Evolutionary conservation across 2,113 vertebrate genomes (phyloP), one percentile per base, ranked within the genome.

Genomic region (Hemiscyllium ocellatum): DNA sequence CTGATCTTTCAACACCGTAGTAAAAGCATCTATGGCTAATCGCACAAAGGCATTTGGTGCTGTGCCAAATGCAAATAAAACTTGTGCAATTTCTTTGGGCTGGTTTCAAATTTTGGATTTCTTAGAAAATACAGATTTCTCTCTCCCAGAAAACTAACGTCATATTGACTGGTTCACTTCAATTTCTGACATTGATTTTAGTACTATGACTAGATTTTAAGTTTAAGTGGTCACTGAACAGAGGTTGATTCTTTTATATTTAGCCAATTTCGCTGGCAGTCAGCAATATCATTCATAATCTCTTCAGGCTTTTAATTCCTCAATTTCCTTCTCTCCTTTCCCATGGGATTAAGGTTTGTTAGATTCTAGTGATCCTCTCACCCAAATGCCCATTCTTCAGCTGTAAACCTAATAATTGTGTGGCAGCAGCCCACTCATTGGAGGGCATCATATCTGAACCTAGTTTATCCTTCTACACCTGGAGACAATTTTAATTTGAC

Each of bases 81-180:
- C 20, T 20, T 47, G 24, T n/a, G 78, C 65, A 69, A n/a, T 94
- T 94, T 42, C 65, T 70, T 69, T 95, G 94, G 42, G 26, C 22
- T 50, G 22, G 26, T 76, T 95, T 69, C n/a, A 69, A 95, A 42
- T 70, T 95, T 69, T 95, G 93, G 19, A 94, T 70, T 42, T 69
- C 15, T 22, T 29, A 50, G 66, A 26, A 72, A 95, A 50, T 72
- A 26, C 50, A 50, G 37, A 93, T 93, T 93, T 22, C 65, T 8
- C 68, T 72, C 42, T 29, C n/a, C 42, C 42, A 47, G 22, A 47
- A 95, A 95, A 19, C 93, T 29, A 70, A 50, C 93, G n/a, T 47
- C 66, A 42, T 5, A 47, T 70, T 70, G 66, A 94, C 65, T 47
- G 20, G 37, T 94, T 70, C 65, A 47, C 61, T 94, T 37, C 42